phyloP scores from a whole-genome alignment of 1,140 invertebrate species.

The Drosophila arizonae region DNA sequence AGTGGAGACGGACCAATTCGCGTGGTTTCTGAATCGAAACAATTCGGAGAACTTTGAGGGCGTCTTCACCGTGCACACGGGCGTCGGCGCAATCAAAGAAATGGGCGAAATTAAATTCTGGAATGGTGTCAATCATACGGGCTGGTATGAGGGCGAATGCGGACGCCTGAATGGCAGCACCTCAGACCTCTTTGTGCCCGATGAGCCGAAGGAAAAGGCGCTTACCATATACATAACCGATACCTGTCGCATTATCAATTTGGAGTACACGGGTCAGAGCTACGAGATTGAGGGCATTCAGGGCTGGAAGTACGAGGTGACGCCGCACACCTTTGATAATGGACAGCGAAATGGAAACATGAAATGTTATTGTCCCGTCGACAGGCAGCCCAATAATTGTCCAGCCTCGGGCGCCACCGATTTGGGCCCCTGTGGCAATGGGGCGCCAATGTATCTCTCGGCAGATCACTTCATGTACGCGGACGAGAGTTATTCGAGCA shows the following conservation, averaged over 20 bases:
- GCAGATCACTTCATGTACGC: constrained; percentile 93
- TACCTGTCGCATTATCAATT: constrained; percentile 86
- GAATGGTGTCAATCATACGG: constrained; percentile 85
- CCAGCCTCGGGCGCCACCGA: constrained; percentile 85
- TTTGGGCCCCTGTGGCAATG: constrained; percentile 87
- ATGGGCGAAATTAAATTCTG: constrained; percentile 88
- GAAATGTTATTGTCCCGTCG: constrained; percentile 84
- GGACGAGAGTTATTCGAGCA: constrained; percentile 86
- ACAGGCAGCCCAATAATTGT: constrained; percentile 81
- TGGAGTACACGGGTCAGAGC: constrained; percentile 77
- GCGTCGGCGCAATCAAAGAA: constrained; percentile 85
- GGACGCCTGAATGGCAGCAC: constrained; percentile 87
- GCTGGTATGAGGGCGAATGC: constrained; percentile 86
- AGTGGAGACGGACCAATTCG: constrained; percentile 89
- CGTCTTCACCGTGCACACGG: constrained; percentile 89
- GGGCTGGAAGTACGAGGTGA: constrained; percentile 86
- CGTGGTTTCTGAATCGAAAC: constrained; percentile 92
- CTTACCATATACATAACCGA: constrained; percentile 87
- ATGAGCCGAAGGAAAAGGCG: constrained; percentile 84
- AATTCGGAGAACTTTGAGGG: constrained; percentile 88
- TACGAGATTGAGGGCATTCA: constrained; percentile 83
- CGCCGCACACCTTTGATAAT: constrained; percentile 87
- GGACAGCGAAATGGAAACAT: constrained; percentile 85
- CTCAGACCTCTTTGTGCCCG: constrained; percentile 90
- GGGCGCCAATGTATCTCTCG: constrained; percentile 91